Evolutionary conservation across 2,113 vertebrate species (phyloP).

Genomic region (Melospiza melodia): DNA sequence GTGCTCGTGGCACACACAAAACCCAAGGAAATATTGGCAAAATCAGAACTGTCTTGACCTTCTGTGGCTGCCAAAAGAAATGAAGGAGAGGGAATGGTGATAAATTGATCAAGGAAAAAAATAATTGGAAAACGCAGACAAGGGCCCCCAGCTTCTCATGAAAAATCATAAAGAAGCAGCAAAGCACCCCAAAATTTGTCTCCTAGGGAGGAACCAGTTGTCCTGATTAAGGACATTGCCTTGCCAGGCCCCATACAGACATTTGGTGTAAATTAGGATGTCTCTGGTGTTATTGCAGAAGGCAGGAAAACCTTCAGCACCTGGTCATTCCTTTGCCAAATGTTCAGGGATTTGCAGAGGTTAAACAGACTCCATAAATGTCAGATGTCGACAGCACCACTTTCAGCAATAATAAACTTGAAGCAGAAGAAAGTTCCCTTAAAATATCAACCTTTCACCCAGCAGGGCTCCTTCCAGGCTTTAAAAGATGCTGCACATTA

Average conservation of each 20-base stretch:
- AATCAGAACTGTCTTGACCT: neutral
- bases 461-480: neutral
- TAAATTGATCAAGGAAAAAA: neutral
- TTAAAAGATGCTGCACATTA: conserved; percentile 21
- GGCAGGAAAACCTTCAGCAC: neutral
- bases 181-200: neutral
- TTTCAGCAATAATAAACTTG: neutral
- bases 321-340: neutral
- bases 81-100: neutral
- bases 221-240: neutral
- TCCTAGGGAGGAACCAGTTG: neutral
- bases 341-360: neutral
- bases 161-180: neutral
- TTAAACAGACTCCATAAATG: conserved; percentile 26
- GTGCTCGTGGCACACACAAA: neutral
- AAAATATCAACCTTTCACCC: conserved; percentile 53
- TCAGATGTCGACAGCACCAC: neutral
- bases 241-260: neutral
- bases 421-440: conserved; percentile 10
- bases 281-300: neutral
- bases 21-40: neutral
- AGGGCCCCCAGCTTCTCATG: neutral
- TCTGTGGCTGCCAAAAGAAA: neutral
- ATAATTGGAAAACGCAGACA: neutral
- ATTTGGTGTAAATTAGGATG: neutral